Percentiles rank a stretch among this genome's conserved stretches.
Conservation (phyloP, 2,888 invertebrate species). For the Caenorhabditis sinica region DNA sequence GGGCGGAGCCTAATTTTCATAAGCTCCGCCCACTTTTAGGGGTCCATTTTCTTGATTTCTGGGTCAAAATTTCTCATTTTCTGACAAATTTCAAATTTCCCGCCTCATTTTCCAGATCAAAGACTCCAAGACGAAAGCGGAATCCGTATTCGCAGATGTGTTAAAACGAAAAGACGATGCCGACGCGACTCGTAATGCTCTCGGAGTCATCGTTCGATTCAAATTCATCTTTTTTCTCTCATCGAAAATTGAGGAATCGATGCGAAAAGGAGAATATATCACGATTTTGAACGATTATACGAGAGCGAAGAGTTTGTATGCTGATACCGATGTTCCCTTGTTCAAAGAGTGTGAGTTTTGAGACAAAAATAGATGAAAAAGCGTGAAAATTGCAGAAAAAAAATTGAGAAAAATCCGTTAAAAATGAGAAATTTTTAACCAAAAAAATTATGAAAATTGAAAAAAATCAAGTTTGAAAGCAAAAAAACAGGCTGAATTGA, state of each 20-base stretch:
- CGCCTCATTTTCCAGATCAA: conserved; percentile 70
- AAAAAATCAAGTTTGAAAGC: too few species aligned
- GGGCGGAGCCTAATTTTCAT: too few species aligned
- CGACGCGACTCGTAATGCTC: conserved; percentile 95
- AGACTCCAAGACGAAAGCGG: conserved; percentile 94
- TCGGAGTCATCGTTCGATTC: conserved; percentile 94
- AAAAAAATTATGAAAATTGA: too few species aligned
- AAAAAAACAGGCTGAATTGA: not conserved
- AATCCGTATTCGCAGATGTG: conserved; percentile 86
- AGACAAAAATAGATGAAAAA: not conserved
- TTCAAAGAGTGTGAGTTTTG: conserved; percentile 82
- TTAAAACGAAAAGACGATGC: conserved; percentile 88
- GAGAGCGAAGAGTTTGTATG: conserved; percentile 95
- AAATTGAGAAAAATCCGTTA: not conserved
- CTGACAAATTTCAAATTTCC: not conserved
- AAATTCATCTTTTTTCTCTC: conserved; percentile 97
- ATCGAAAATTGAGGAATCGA: conserved; percentile 94
- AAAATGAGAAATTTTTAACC: not conserved
- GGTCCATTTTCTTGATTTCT: too few species aligned
- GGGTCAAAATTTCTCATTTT: not conserved
- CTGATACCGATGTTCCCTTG: conserved; percentile 87
- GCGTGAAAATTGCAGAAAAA: not conserved
- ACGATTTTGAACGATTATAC: conserved; percentile 98
- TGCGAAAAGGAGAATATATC: conserved; percentile 95
- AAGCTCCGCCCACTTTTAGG: too few species aligned